phyloP scores from a whole-genome alignment of 2,797 vertebrate genomes.

The Tachyglossus aculeatus region DNA sequence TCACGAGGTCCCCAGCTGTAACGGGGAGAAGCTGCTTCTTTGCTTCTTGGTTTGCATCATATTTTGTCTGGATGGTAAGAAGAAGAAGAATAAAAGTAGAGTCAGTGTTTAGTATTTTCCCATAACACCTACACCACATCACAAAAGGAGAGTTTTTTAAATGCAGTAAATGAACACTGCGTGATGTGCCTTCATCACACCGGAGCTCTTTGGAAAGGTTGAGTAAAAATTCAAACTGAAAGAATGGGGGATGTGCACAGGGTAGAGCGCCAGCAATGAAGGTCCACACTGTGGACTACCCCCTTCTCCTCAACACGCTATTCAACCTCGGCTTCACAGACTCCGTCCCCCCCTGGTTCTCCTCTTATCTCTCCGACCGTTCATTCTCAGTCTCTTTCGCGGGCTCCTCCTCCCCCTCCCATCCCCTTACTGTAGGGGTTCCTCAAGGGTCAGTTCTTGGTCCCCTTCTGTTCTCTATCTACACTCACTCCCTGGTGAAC shows the following conservation, averaged over 20 bases:
- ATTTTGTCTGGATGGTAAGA: conserved; percentile 84
- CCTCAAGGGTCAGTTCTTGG: no score
- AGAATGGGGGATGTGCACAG: rapidly evolving
- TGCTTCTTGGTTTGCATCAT: conserved; percentile 85
- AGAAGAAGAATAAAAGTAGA: conserved; percentile 1
- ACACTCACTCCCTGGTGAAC: no score
- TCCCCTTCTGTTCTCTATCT: no score
- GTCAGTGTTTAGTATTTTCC: not conserved
- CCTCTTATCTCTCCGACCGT: no score
- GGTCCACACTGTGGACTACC: not conserved
- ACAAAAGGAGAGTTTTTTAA: not conserved
- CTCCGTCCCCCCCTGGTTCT: no score
- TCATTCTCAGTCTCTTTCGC: no score
- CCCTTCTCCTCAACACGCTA: not conserved
- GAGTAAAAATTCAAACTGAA: no score
- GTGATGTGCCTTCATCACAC: not conserved
- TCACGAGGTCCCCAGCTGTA: conserved; percentile 80
- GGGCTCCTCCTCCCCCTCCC: no score
- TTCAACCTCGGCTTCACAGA: no score
- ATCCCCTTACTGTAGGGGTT: no score
- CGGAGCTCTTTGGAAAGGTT: no score
- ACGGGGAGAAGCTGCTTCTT: conserved; percentile 90
- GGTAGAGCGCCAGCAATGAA: rapidly evolving
- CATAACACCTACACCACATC: not conserved
- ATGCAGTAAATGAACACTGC: not conserved